A percentile compares a stretch with the other conserved stretches of the same genome.
phyloP scores from a whole-genome alignment of 2,888 invertebrate genomes.

The Chrysolina americana region DNA sequence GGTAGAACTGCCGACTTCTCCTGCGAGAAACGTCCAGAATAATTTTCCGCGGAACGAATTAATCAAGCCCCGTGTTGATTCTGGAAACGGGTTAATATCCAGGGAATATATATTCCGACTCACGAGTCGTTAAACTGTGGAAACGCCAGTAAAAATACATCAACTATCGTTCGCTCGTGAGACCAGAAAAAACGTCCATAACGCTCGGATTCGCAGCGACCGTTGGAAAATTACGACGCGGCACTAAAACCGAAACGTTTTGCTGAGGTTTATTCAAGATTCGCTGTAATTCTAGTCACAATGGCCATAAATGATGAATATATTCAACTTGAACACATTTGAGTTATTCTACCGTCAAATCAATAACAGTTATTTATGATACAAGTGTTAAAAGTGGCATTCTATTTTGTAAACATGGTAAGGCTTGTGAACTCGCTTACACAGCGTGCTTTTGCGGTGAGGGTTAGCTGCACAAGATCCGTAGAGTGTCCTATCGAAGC shows the following conservation, averaged over 20 bases:
- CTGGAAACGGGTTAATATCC: conserved; percentile 12
- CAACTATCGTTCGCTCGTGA: background rate
- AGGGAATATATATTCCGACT: background rate
- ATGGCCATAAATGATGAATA: too few relatives aligned
- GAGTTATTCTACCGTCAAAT: too few relatives aligned
- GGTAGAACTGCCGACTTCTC: background rate
- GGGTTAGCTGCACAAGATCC: too few relatives aligned
- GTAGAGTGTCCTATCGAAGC: too few relatives aligned
- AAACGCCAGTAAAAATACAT: background rate
- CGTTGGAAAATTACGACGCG: background rate
- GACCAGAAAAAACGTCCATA: background rate
- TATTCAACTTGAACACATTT: too few relatives aligned
- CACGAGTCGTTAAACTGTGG: background rate
- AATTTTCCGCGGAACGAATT: conserved; percentile 15
- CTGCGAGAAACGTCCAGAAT: conserved; percentile 2
- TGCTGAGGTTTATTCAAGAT: background rate
- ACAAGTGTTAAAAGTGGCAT: too few relatives aligned
- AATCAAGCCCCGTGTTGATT: conserved; percentile 19
- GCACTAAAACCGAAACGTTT: background rate
- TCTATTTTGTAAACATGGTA: too few relatives aligned
- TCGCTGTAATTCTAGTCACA: too few relatives aligned
- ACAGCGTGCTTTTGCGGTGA: too few relatives aligned
- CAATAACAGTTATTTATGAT: too few relatives aligned
- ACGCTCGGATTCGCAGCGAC: background rate
- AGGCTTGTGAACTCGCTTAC: too few relatives aligned